phyloP scores from a whole-genome alignment of 1,140 invertebrate species.

The Oreohelix idahoensis region DNA sequence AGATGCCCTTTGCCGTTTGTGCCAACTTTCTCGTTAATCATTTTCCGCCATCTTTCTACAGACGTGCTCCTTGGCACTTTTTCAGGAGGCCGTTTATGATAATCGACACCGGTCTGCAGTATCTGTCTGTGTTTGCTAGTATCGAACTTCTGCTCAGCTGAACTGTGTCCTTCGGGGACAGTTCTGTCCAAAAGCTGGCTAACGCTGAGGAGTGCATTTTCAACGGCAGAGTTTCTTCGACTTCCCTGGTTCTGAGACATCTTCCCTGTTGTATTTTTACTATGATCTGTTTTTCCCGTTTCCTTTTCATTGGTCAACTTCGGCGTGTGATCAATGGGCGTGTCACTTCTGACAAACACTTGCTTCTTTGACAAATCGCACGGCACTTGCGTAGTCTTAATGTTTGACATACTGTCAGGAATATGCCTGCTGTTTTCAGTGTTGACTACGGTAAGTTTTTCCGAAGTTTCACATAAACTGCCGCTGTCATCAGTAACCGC shows the following conservation, averaged over 20 bases:
- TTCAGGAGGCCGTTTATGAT: not conserved
- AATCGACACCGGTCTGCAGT: not conserved
- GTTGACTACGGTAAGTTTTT: not conserved
- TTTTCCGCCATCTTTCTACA: not conserved
- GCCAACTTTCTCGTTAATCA: not conserved
- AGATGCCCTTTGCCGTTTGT: no score
- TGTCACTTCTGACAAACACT: not conserved
- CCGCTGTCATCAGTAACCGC: not conserved
- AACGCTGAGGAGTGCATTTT: not conserved
- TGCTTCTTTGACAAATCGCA: not conserved
- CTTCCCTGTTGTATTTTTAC: not conserved
- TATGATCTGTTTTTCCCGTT: not conserved
- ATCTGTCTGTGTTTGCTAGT: not conserved
- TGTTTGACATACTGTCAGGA: not conserved
- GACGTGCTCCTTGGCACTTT: not conserved
- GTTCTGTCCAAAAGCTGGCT: constrained; percentile 10
- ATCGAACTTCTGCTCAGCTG: not conserved
- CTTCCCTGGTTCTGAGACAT: not conserved
- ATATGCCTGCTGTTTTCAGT: not conserved
- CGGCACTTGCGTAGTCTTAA: no score
- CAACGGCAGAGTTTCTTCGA: constrained; percentile 15
- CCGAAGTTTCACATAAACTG: not conserved
- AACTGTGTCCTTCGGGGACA: not conserved
- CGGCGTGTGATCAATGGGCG: not conserved
- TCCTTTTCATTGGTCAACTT: not conserved